These are phyloP conservation scores for Platyura marginata DNA, from an alignment of 1,140 invertebrate species.

Conservation along the genomic window DNA sequence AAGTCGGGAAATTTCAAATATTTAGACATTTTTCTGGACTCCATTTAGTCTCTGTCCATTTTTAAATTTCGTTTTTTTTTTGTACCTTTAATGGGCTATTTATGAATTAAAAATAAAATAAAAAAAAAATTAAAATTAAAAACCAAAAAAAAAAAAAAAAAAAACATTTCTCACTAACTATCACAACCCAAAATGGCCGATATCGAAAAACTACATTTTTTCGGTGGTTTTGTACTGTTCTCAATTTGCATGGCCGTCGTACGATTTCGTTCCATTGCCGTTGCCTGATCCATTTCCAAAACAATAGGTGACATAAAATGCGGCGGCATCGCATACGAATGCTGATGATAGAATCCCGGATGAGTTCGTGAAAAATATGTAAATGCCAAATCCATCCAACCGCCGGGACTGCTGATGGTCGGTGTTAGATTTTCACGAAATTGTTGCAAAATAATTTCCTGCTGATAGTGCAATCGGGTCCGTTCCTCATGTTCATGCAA, in stretches of 20 bases:
- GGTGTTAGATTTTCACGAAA: no score
- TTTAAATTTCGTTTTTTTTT: no score
- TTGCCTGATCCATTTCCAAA: neutral
- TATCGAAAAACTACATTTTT: neutral
- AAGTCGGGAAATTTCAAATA: no score
- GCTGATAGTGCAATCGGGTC: neutral
- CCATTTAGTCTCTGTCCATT: no score
- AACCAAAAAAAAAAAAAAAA: no score
- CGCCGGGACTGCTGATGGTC: neutral
- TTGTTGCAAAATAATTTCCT: neutral
- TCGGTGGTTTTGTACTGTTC: neutral
- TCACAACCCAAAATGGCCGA: neutral
- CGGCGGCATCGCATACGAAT: neutral
- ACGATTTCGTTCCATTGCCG: neutral
- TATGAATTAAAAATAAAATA: no score
- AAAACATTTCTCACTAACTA: no score
- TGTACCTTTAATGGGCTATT: no score
- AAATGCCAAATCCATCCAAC: neutral
- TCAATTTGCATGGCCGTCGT: neutral
- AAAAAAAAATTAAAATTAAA: no score
- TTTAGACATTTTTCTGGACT: no score
- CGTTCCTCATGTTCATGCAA: neutral
- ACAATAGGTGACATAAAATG: neutral
- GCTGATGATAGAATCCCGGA: neutral
- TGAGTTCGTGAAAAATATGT: neutral